phyloP scores from a whole-genome alignment of 2,888 invertebrate genomes.

The Nomada flava region DNA sequence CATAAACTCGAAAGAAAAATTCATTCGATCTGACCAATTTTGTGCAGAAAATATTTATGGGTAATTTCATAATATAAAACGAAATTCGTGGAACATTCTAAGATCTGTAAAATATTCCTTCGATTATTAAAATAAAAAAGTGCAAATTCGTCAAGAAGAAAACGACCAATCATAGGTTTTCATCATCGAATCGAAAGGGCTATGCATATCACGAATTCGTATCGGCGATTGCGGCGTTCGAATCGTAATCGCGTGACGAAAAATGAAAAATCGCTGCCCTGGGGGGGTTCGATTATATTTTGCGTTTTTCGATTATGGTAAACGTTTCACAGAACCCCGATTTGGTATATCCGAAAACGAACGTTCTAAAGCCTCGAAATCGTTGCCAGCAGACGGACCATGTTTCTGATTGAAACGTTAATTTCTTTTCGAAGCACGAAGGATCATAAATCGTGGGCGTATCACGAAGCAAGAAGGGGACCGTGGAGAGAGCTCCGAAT shows the following conservation, averaged over 20 bases:
- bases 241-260: slow-evolving; percentile 11
- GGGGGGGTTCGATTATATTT: slow-evolving; percentile 32
- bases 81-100: no score
- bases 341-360: neutral
- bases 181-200: neutral
- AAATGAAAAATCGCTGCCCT: slow-evolving; percentile 39
- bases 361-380: neutral
- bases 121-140: neutral
- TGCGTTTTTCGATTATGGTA: neutral
- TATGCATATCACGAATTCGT: neutral
- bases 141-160: neutral
- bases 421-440: slow-evolving; percentile 24
- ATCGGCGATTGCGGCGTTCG: slow-evolving; percentile 1
- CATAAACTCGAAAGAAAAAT: neutral
- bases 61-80: neutral
- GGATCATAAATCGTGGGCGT: slow-evolving; percentile 39
- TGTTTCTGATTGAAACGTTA: slow-evolving; percentile 25
- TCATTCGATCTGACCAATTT: neutral
- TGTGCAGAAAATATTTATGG: neutral
- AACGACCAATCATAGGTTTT: neutral
- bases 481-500: slow-evolving; percentile 27
- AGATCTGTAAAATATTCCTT: neutral
- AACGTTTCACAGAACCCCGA: neutral
- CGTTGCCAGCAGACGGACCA: neutral
- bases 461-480: slow-evolving; percentile 11